phyloP scores from a whole-genome alignment of 2,888 invertebrate species.

The Melipona beecheii region DNA sequence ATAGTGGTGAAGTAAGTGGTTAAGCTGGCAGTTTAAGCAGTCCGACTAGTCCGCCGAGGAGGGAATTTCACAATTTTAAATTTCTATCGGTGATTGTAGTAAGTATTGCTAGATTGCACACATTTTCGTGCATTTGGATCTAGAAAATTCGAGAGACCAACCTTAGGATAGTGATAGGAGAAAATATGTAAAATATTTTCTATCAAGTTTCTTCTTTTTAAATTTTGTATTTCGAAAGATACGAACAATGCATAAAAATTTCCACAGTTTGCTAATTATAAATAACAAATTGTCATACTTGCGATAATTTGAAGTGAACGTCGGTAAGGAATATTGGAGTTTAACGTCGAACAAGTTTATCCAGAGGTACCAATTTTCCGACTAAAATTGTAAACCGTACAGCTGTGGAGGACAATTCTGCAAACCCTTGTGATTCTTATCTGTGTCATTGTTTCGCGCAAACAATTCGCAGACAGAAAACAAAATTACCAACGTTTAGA shows the following conservation, averaged over 20 bases:
- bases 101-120: too few relatives aligned
- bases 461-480: not conserved
- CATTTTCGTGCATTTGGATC: too few relatives aligned
- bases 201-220: too few relatives aligned
- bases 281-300: not conserved
- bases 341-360: not conserved
- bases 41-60: too few relatives aligned
- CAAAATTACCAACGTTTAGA: slow-evolving; percentile 21
- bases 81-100: too few relatives aligned
- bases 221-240: too few relatives aligned
- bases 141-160: too few relatives aligned
- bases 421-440: not conserved
- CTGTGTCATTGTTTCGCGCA: not conserved
- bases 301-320: not conserved
- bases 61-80: too few relatives aligned
- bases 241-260: too few relatives aligned
- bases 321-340: not conserved
- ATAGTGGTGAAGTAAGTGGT: not conserved
- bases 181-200: too few relatives aligned
- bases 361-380: not conserved
- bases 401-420: not conserved
- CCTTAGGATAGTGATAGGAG: too few relatives aligned
- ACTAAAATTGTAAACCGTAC: not conserved
- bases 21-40: too few relatives aligned
- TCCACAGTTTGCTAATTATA: not conserved